Evolutionary conservation across 2,888 invertebrate genomes (phyloP).

Genomic region (Tenthredo amoena): DNA sequence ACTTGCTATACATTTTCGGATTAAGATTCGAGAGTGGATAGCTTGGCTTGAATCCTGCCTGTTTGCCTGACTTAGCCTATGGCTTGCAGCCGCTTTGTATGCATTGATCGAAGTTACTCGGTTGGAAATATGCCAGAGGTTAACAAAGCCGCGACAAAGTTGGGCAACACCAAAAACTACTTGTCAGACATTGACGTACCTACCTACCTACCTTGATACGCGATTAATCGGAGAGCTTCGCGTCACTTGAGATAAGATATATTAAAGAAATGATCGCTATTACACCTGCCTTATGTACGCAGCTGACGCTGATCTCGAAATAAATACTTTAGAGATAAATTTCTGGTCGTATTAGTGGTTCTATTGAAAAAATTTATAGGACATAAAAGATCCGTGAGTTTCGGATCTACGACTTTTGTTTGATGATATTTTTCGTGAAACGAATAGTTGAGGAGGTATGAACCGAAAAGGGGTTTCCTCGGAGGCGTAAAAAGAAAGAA

Average conservation of each 20-base stretch:
- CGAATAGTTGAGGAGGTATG: neutral
- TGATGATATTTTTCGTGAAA: neutral
- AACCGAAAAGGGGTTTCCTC: neutral
- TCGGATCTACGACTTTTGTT: neutral
- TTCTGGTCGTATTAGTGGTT: neutral
- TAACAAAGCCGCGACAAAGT: slow-evolving; percentile 48
- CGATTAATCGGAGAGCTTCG: neutral
- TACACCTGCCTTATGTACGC: neutral
- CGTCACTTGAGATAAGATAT: neutral
- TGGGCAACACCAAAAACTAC: slow-evolving; percentile 50
- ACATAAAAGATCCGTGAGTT: neutral
- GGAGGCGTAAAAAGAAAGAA: neutral
- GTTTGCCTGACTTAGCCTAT: slow-evolving; percentile 4
- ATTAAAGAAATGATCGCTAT: neutral
- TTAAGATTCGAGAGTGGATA: slow-evolving; percentile 44
- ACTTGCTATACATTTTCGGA: slow-evolving; percentile 49
- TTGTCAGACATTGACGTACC: slow-evolving; percentile 47
- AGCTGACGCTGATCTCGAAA: neutral
- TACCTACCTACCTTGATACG: slow-evolving; percentile 2
- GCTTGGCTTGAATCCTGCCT: neutral
- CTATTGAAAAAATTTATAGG: neutral
- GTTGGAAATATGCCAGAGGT: slow-evolving; percentile 59
- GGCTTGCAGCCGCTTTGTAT: slow-evolving; percentile 16
- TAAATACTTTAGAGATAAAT: neutral
- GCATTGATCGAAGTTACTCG: slow-evolving; percentile 63